These are phyloP conservation scores for Lamellibrachia luymesi DNA, from an alignment of 1,140 invertebrate species.

Conservation along the genomic window DNA sequence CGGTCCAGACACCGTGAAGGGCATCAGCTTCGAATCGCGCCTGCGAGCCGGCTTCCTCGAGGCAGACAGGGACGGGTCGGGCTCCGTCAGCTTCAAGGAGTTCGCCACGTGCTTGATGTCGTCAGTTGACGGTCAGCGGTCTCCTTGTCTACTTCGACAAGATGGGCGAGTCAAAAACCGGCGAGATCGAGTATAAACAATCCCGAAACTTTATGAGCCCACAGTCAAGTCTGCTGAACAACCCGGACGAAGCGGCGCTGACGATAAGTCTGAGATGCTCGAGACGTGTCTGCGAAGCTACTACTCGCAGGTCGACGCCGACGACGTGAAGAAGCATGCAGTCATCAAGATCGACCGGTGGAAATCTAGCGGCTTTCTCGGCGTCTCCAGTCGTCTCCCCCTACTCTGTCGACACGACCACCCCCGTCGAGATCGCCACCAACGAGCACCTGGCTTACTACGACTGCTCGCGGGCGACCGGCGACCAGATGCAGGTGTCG, in stretches of 20 bases:
- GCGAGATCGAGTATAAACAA: background rate
- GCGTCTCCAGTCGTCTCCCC: constrained; percentile 31
- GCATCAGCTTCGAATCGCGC: constrained; percentile 5
- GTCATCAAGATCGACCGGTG: constrained; percentile 25
- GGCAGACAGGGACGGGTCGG: constrained; percentile 29
- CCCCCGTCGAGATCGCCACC: constrained; percentile 25
- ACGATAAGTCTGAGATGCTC: background rate
- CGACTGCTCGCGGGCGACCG: constrained; percentile 30
- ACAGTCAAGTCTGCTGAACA: background rate
- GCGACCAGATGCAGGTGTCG: constrained; percentile 27
- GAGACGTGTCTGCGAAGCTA: background rate
- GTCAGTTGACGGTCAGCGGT: constrained; percentile 4
- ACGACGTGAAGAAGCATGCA: constrained; percentile 8
- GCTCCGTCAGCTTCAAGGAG: no score
- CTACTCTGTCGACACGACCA: constrained; percentile 21
- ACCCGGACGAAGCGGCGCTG: background rate
- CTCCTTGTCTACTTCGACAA: background rate
- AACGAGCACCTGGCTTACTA: constrained; percentile 31
- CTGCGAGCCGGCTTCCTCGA: constrained; percentile 25
- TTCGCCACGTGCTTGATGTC: constrained; percentile 29
- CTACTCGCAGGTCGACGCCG: background rate
- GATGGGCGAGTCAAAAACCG: background rate
- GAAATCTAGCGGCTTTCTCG: constrained; percentile 18
- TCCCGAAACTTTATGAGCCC: background rate
- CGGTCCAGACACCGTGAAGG: constrained; percentile 19